Evolutionary conservation across 1,140 invertebrate genomes (phyloP), one percentile per base, ranked within the genome.

Genomic region (Euwallacea fornicatus): DNA sequence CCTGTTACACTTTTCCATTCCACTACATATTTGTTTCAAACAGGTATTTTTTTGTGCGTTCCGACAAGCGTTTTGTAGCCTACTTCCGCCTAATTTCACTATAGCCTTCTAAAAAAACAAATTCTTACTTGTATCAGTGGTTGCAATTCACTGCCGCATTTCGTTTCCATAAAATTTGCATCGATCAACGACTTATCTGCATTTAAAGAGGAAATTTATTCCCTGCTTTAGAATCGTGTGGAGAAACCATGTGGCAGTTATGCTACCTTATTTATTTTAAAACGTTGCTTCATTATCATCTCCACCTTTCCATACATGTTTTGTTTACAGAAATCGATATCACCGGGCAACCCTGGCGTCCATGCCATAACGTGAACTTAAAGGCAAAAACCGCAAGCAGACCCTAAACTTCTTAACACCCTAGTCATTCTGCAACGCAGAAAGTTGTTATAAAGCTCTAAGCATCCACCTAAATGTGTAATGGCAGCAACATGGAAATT

Each of bases 191-290:
- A 13, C 58, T 50, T 71, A 71, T 71, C 69, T 71, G 69, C 69
- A 71, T 71, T 71, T 71, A 71, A 65, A 71, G 59, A 59, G 69
- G 59, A 71, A 71, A 71, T 71, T 61, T 71, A 71, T 71, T 71
- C 65, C 46, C 16, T 59, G 65, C 47, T 71, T 71, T 54, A 62
- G 55, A 67, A 9, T 41, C 8, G 10, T 11, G 54, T 8, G 61
- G 7, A 63, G 21, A 33, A 33, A 4, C 21, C 21, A 33, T 33
- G 21, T 33, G 21, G 21, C 21, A 33, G 21, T 33, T 33, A 33
- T 33, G 4, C 21, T 33, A 4, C 21, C 21, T 33, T 33, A 33
- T 33, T 33, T 33, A 33, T 33, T 33, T 33, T 33, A 33, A 33
- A 33, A 33, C 21, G 4, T 33, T 33, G 21, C 21, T 33, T 33